Base-by-base conservation (phyloP, 2,113 vertebrate genomes). In the Asarcornis scutulata region DNA sequence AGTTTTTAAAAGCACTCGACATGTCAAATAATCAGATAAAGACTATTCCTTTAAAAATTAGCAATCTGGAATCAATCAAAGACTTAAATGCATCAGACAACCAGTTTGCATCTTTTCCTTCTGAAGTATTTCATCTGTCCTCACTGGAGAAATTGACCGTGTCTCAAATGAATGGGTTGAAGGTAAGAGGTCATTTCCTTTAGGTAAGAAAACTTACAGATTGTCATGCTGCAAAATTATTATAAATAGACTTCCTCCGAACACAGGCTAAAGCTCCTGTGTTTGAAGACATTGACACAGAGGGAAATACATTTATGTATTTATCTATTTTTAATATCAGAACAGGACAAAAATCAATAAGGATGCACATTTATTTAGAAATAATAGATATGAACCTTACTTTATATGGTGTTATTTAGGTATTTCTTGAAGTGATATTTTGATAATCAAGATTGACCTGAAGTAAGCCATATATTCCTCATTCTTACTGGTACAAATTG, bases 1-100 rank as follows among this genome's bases (percentile, higher is more conserved):
- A 93, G 60, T 91, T 83, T 56, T 93, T 98, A 72, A 92, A 93
- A 91, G 84, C 77, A 81, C 95, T 98, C 32, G 94, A 96, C 89
- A 68, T 98, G 88, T 98, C 97, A 55, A 91, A 96, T 86, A 98
- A 98, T 82, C 86, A 96, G 53, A 94, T 98, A 88, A 75, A 96
- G 52, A 81, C 26, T 42, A 91, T 98, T 67, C 95, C 97, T 87
- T 73, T 88, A 62, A 75, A 97, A 13, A 97, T 97, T 72, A 55
- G 78, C 72, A 77, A 96, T 18, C 84, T 98, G 69, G 91, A 97
- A 95, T 48, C 53, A 46, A 95, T 98, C 63, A 96, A 82, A 88
- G 96, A 97, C 48, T 86, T 98, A 78, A 97, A 98, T 36, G 58
- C 98, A 18, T 96, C 98, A 83, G 96, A 93, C 93, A 98, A 97